These are phyloP conservation scores for Oscheius sp. DNA, from an alignment of 2,888 invertebrate species.

Conservation along the genomic window DNA sequence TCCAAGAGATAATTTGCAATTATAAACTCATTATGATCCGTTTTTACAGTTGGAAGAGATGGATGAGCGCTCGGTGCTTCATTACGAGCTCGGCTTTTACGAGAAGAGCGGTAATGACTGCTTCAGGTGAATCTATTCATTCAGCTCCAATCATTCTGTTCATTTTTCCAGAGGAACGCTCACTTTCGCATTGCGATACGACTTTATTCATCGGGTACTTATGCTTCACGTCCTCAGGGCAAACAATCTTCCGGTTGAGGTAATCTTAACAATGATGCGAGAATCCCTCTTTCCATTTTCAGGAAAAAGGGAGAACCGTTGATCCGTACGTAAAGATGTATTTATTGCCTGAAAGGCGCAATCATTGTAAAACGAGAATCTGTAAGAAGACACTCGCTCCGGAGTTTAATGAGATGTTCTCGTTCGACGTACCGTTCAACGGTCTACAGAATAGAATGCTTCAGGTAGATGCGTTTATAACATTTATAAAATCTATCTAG, in stretches of 20 bases:
- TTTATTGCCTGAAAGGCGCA: slow-evolving; percentile 85
- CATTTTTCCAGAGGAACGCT: slow-evolving; percentile 79
- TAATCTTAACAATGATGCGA: slow-evolving; percentile 71
- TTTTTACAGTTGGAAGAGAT: slow-evolving; percentile 57
- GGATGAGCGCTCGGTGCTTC: slow-evolving; percentile 68
- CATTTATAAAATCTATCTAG: slow-evolving; percentile 75
- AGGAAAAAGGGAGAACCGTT: slow-evolving; percentile 78
- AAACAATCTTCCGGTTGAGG: slow-evolving; percentile 79
- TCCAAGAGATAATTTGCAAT: slow-evolving; percentile 13
- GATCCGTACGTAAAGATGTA: slow-evolving; percentile 90
- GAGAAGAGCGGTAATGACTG: slow-evolving; percentile 82
- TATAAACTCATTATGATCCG: background rate
- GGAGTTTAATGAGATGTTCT: slow-evolving; percentile 79
- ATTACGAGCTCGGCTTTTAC: slow-evolving; percentile 81
- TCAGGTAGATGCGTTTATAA: slow-evolving; percentile 50
- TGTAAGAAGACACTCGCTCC: slow-evolving; percentile 60
- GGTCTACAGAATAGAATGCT: slow-evolving; percentile 83
- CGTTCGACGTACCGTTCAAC: slow-evolving; percentile 85
- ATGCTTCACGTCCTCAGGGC: slow-evolving; percentile 75
- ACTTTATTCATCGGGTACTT: slow-evolving; percentile 84
- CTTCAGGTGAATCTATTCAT: slow-evolving; percentile 74
- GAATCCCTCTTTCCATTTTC: background rate
- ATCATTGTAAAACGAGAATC: slow-evolving; percentile 86
- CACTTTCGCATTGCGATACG: slow-evolving; percentile 85
- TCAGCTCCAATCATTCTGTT: background rate